Conservation (phyloP, 2,113 vertebrate species). For the Dunckerocampus dactyliophorus region DNA sequence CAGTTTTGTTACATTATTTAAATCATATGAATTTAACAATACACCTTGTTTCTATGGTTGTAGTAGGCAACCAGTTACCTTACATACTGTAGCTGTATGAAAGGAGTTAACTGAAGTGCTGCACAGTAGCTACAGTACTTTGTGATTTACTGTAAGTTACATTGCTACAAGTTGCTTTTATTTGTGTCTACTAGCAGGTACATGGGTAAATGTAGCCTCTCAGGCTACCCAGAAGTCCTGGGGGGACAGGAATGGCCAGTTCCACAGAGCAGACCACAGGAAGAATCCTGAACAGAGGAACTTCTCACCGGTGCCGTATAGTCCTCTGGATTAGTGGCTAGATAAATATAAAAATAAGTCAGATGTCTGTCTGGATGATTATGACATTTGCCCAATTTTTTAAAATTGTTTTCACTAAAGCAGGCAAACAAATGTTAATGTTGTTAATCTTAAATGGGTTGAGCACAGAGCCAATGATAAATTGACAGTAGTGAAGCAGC, state of each 20-base stretch:
- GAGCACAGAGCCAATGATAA: too few species aligned
- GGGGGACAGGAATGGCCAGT: constrained; percentile 79
- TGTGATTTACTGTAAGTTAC: too few species aligned
- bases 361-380: background rate
- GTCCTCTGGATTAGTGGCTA: background rate
- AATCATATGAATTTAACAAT: background rate
- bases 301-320: constrained; percentile 78
- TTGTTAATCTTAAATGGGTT: background rate
- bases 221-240: constrained; percentile 85
- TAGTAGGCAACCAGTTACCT: too few species aligned
- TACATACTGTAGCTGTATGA: too few species aligned
- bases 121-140: too few species aligned
- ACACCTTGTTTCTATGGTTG: background rate
- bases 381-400: background rate
- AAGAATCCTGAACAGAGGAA: constrained; percentile 82
- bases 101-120: too few species aligned
- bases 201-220: constrained; percentile 84
- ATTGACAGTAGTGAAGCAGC: too few species aligned
- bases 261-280: constrained; percentile 79
- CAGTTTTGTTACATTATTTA: background rate
- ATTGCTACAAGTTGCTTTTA: background rate
- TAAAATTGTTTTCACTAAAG: background rate
- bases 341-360: background rate
- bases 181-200: constrained; percentile 63
- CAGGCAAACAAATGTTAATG: background rate